phyloP scores from a whole-genome alignment of 2,797 vertebrate genomes.

The Nannoperca obscura region DNA sequence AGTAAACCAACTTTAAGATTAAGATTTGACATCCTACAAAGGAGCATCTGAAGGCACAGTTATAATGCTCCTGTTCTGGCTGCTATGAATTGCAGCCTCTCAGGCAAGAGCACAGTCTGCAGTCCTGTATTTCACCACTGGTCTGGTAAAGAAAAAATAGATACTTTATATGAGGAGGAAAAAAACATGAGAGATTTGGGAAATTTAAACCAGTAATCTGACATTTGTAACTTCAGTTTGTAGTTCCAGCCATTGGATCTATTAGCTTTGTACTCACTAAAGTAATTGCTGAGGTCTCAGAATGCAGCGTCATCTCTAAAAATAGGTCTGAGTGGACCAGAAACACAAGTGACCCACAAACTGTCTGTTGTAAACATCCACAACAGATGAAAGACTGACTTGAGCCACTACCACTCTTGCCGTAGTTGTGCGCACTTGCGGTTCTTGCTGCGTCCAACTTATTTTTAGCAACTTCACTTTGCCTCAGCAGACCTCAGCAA shows the following conservation, averaged over 20 bases:
- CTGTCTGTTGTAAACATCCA: neutral
- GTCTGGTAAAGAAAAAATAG: neutral
- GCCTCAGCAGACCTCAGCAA: neutral
- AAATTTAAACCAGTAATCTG: neutral
- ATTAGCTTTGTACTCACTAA: neutral
- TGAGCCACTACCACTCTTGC: neutral
- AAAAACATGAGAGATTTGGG: neutral
- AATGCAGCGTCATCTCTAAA: neutral
- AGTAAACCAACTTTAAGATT: conserved; percentile 57
- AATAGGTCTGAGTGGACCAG: neutral
- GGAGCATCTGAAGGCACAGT: neutral
- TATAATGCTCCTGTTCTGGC: conserved; percentile 2
- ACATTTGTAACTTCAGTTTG: neutral
- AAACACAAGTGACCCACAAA: conserved; percentile 4
- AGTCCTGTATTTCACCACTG: neutral
- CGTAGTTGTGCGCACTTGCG: neutral
- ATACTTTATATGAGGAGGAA: neutral
- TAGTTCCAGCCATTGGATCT: neutral
- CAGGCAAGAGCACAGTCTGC: neutral
- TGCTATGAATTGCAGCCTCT: neutral
- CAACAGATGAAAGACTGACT: neutral
- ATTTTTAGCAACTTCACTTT: neutral
- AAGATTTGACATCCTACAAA: conserved; percentile 47
- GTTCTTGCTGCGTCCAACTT: neutral
- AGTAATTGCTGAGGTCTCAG: neutral